Evolutionary conservation across 1,140 invertebrate species (phyloP).

Genomic region (Calycopis cecrops): DNA sequence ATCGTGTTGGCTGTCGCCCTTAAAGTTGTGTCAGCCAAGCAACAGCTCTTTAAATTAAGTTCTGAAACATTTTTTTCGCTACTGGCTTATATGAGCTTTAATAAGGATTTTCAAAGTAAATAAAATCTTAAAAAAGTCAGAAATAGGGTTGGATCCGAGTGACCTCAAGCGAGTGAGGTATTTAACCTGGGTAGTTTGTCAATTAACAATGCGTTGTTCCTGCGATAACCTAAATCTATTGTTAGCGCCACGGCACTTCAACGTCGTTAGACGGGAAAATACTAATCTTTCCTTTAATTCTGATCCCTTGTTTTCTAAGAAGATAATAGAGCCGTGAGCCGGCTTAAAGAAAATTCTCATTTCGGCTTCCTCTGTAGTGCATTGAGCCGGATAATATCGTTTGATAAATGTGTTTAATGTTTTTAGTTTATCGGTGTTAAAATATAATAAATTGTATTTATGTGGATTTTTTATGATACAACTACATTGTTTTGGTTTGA

Average conservation of each 20-base stretch:
- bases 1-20: too few relatives aligned
- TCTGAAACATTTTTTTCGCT: too few relatives aligned
- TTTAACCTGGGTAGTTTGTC: too few relatives aligned
- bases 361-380: constrained; percentile 1
- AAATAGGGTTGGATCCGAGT: constrained; percentile 45
- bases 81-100: too few relatives aligned
- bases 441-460: too few relatives aligned
- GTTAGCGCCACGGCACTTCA: constrained; percentile 54
- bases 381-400: constrained; percentile 3
- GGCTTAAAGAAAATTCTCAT: constrained; percentile 31
- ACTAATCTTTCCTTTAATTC: constrained; percentile 64
- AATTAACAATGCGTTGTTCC: constrained; percentile 66
- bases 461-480: too few relatives aligned
- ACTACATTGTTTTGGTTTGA: too few relatives aligned
- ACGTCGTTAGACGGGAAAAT: constrained; percentile 38
- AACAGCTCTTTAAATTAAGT: too few relatives aligned
- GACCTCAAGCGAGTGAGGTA: constrained; percentile 45
- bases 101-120: too few relatives aligned
- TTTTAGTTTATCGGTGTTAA: too few relatives aligned
- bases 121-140: constrained; percentile 50
- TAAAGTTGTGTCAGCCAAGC: too few relatives aligned
- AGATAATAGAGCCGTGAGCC: constrained; percentile 38
- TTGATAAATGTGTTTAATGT: not conserved
- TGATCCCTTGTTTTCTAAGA: constrained; percentile 31
- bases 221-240: constrained; percentile 56